Base-by-base conservation (phyloP, 2,888 invertebrate species). In the Eristalinus sepulchralis region DNA sequence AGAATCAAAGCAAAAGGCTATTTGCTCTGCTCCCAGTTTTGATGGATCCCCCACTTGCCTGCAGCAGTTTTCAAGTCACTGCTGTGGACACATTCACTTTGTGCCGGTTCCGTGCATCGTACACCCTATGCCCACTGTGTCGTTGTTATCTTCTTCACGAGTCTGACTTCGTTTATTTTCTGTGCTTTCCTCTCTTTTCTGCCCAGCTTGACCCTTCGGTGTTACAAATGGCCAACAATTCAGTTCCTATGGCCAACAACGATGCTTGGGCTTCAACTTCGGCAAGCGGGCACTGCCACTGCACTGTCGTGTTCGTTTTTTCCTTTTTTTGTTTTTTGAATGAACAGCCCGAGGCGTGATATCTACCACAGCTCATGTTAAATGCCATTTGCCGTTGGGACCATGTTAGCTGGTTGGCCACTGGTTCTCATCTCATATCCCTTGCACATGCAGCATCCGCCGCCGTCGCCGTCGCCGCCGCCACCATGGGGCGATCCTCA, bases 281-380 rank as follows among this genome's bases (percentile, higher is more conserved):
- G 27, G 2, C 27, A 27, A 27, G 68, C 53, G 60, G 70, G 71
- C 47, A 71, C 62, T 84, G 62, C 76, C 66, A 39, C n/a, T n/a
- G n/a, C n/a, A n/a, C n/a, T 77, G 81, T 72, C 76, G 31, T 72
- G 76, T 47, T 17, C 5, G n/a, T 39, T 13, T n/a, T 39, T 39
- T n/a, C 8, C n/a, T 27, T 27, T 2, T 27, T 2, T 27, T 5
- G 2, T 27, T 39, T 39, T 39, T 84, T 67, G 67, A 77, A 77
- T 68, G 68, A 63, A 47, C 72, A 59, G 85, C 82, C 77, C 68
- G 59, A 85, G 77, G 85, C 82, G 82, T 85, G 72, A 85, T 85
- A 85, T 77, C 73, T 66, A 85, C 82, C 81, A 82, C 77, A 82
- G 72, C 84, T 84, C 67, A 77, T 24, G 81, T 77, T 72, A 85